Evolutionary conservation across 2,888 invertebrate genomes (phyloP), one percentile per base, ranked within the genome.

Genomic region (Mesorhabditis spiculigera): DNA sequence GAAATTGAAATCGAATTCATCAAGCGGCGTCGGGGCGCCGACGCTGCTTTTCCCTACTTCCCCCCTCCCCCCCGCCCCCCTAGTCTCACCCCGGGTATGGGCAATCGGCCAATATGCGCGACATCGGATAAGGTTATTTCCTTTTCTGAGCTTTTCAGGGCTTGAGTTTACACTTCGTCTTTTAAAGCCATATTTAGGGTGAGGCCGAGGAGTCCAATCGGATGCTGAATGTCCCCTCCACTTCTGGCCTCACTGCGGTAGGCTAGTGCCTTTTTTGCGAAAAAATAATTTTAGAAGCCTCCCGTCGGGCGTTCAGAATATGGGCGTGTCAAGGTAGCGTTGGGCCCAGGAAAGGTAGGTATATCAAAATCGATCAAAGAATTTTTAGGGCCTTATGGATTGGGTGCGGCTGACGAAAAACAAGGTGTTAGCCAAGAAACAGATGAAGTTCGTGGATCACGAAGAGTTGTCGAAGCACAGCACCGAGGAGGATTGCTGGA

Each of bases 311-410:
- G 80, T 68, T 76, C 79, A 66, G 83, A 83, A 72, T 78, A 79
- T 76, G 80, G 81, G 5, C 74, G 81, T 28, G 77, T 78, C 16
- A 85, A 83, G 70, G 84, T 84, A 13, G 78, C 79, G 5, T 71
- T 84, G 63, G 78, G 77, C 43, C 77, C 77, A 10, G 84, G 84
- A n/a, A 83, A 79, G 58, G 58, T 50, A n/a, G n/a, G 58, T 50
- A 50, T 50, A n/a, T 1, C 58, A 13, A 50, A 70, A 67, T 65
- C 16, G 42, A 71, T n/a, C 45, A 43, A 13, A 13, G 1, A n/a
- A 2, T 50, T 50, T 50, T n/a, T 50, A 50, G 72, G 80, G 80
- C 13, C 73, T 83, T 8, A 76, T 82, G 75, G 82, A 83, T 63
- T 84, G 84, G 84, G 75, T 84, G 41, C 72, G 75, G 66, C 71